Evolutionary conservation across 2,888 invertebrate species (phyloP), one percentile per base, ranked within the genome.

Genomic region (Apoda limacodes): DNA sequence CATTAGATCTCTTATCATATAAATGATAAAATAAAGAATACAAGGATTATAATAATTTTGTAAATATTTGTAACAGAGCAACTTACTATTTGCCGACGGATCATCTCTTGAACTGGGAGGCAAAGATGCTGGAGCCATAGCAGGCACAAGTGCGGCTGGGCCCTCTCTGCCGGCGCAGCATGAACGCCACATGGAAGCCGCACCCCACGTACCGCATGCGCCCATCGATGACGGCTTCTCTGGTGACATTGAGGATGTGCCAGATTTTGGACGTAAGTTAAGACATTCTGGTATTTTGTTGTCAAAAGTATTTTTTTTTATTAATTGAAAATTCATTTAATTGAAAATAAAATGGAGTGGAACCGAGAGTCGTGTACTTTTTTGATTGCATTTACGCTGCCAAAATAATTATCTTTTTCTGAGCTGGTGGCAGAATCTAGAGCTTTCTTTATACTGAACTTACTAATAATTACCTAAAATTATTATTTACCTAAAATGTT

Each of bases 181-280:
- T 9, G 48, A 67, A n/a, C 78, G 84, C 19, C 78, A 85, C 9
- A 85, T 88, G 78, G 88, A 88, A 55, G 82, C 87, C 22, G 88
- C 88, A 78, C 86, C 89, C 3, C 82, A 86, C 2, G 85, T 89
- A 78, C 86, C 89, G 3, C 88, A 89, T 9, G 87, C 87, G 13
- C 84, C 59, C 29, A 74, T 89, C 52, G 93, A 93, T 53, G 95
- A 95, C 63, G 93, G 92, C 6, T 96, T 97, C 70, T 93, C 92
- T 12, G 90, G 87, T 9, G 85, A 88, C 45, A 84, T 92, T 27
- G 90, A 91, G 2, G 90, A 91, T 53, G 92, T 92, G 3, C 88
- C 88, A 45, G 92, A 92, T 57, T 92, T 93, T 60, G 92, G 92
- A 60, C 89, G 90, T 90, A 66, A 76, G 85, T 71, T 34, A n/a